Evolutionary conservation across 1,140 invertebrate genomes (phyloP).

Genomic region (Halictus rubicundus): DNA sequence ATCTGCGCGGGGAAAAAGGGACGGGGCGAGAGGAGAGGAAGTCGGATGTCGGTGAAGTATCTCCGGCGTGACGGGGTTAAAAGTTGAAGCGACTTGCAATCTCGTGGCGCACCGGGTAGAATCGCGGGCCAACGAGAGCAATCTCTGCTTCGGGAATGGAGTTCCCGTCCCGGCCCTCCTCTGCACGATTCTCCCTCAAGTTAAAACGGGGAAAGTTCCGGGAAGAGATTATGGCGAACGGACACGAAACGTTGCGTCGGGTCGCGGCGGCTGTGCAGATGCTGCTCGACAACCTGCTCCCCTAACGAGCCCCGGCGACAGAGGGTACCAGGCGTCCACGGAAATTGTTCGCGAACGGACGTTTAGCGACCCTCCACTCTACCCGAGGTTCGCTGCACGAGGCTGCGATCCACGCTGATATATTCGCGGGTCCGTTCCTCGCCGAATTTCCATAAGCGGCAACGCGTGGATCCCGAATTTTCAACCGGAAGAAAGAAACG

Average conservation of each 20-base stretch:
- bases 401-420: no score
- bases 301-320: neutral
- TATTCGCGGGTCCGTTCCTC: no score
- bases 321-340: neutral
- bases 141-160: conserved; percentile 39
- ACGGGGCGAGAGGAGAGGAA: no score
- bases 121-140: conserved; percentile 4
- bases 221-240: conserved; percentile 45
- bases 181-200: neutral
- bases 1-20: no score
- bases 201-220: conserved; percentile 49
- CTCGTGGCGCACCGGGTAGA: neutral
- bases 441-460: no score
- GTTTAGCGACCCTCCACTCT: neutral
- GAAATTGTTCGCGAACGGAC: neutral
- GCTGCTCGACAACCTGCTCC: conserved; percentile 1
- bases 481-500: neutral
- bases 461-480: no score
- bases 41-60: neutral
- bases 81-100: conserved; percentile 19
- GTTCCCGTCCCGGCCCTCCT: conserved; percentile 9
- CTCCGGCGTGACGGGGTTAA: conserved; percentile 1
- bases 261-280: conserved; percentile 5
- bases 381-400: neutral
- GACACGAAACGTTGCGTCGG: conserved; percentile 17